A percentile compares a stretch with the other conserved stretches of the same genome.
These are phyloP conservation scores for Platysteira castanea DNA, from an alignment of 2,113 vertebrate genomes.

Conservation along the genomic window DNA sequence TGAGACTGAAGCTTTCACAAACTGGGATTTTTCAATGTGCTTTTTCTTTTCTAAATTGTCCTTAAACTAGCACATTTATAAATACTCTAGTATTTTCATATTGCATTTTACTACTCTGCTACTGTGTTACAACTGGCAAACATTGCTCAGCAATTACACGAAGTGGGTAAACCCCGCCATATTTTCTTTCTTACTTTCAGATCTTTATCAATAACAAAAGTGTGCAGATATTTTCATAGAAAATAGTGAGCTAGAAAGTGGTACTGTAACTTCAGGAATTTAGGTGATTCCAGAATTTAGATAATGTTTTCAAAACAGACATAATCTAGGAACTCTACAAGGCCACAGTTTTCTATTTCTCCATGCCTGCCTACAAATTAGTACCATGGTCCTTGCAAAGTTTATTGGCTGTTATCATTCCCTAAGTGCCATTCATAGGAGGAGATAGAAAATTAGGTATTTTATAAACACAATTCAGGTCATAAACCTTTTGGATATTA, in stretches of 20 bases:
- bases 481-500: not conserved
- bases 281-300: not conserved
- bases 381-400: not conserved
- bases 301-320: not conserved
- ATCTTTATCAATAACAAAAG: not conserved
- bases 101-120: not conserved
- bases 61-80: not conserved
- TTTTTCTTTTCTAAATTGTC: not conserved
- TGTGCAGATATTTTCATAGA: not conserved
- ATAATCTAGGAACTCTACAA: not conserved
- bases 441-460: not conserved
- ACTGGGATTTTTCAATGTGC: not conserved
- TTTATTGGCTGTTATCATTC: not conserved
- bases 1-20: not conserved
- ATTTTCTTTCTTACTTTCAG: not conserved
- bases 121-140: not conserved
- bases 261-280: not conserved
- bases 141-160: not conserved
- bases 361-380: not conserved
- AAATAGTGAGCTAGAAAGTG: not conserved
- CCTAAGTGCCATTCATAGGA: not conserved
- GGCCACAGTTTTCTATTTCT: not conserved
- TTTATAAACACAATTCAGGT: not conserved
- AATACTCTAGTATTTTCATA: not conserved
- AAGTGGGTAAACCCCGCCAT: fast-evolving